Conservation (phyloP, 92 coral and sea anemone species). For the Anthopleura xanthogrammica region DNA sequence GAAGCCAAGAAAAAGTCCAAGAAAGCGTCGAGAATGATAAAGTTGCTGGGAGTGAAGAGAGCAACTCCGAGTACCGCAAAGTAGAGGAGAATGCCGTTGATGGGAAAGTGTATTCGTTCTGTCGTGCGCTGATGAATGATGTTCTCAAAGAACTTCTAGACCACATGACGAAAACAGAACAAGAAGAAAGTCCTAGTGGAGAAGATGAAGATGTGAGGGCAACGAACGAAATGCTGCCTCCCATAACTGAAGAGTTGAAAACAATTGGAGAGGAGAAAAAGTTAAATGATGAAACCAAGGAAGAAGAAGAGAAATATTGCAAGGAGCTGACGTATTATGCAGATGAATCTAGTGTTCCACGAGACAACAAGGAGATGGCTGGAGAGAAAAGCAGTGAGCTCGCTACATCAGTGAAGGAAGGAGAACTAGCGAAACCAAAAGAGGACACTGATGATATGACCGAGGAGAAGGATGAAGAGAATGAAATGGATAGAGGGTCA, state of each 20-base stretch:
- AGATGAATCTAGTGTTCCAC: conserved; percentile 15
- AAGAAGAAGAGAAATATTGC: not conserved
- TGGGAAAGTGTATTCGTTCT: conserved; percentile 1
- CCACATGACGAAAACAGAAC: conserved; percentile 2
- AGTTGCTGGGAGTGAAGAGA: not conserved
- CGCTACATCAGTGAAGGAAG: conserved; percentile 21
- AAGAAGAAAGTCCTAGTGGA: not conserved
- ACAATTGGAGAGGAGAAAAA: not conserved
- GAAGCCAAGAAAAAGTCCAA: not conserved
- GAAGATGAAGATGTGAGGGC: not conserved
- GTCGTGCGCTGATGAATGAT: conserved; percentile 25
- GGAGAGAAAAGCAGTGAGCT: not conserved
- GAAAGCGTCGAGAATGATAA: not conserved
- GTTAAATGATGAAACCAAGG: not conserved
- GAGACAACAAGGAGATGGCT: conserved; percentile 3
- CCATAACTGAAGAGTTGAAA: not conserved
- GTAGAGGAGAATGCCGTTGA: not conserved
- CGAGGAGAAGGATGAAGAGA: conserved; percentile 29
- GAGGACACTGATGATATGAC: not conserved
- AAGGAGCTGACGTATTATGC: conserved; percentile 13
- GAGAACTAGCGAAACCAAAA: not conserved
- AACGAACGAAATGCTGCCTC: not conserved
- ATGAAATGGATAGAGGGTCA: not conserved
- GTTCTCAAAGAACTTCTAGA: conserved; percentile 13
- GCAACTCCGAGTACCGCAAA: not conserved